phyloP scores from a whole-genome alignment of 2,888 invertebrate genomes.

The Homarus gammarus region DNA sequence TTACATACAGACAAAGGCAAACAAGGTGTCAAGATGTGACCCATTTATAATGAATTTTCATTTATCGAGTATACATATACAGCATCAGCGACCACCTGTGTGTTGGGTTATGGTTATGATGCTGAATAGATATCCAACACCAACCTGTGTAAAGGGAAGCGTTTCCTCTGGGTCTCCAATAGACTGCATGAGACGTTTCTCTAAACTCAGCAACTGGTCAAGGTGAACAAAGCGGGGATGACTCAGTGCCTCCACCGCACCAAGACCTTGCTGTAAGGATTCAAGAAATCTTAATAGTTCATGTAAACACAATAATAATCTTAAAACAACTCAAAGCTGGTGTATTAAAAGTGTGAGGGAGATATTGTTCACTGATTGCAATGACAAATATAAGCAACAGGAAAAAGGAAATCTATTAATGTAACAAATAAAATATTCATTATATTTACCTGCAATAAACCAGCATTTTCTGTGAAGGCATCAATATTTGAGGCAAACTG shows the following conservation, averaged over 20 bases:
- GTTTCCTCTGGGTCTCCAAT: slow-evolving; percentile 82
- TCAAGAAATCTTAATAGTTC: background rate
- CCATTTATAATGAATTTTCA: too few species aligned
- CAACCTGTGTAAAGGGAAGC: slow-evolving; percentile 82
- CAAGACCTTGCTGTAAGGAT: slow-evolving; percentile 80
- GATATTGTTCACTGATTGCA: too few species aligned
- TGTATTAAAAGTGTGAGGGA: too few species aligned
- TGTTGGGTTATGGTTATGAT: too few species aligned
- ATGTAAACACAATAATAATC: too few species aligned
- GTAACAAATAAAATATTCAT: background rate
- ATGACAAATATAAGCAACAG: too few species aligned
- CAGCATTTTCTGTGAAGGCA: slow-evolving; percentile 77
- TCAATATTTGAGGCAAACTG: slow-evolving; percentile 78
- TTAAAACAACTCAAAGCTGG: too few species aligned
- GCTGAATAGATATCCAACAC: background rate
- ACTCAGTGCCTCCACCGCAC: slow-evolving; percentile 83
- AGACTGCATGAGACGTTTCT: slow-evolving; percentile 83
- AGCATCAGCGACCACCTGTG: too few species aligned
- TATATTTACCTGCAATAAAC: slow-evolving; percentile 77
- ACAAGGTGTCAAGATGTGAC: too few species aligned
- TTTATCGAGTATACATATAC: too few species aligned
- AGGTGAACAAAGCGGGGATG: slow-evolving; percentile 82
- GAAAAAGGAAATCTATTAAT: too few species aligned
- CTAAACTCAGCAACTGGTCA: slow-evolving; percentile 83
- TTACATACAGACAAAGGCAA: too few species aligned